Evolutionary conservation across 2,113 vertebrate genomes (phyloP), one percentile per base, ranked within the genome.

Genomic region (Spheniscus mendiculus): DNA sequence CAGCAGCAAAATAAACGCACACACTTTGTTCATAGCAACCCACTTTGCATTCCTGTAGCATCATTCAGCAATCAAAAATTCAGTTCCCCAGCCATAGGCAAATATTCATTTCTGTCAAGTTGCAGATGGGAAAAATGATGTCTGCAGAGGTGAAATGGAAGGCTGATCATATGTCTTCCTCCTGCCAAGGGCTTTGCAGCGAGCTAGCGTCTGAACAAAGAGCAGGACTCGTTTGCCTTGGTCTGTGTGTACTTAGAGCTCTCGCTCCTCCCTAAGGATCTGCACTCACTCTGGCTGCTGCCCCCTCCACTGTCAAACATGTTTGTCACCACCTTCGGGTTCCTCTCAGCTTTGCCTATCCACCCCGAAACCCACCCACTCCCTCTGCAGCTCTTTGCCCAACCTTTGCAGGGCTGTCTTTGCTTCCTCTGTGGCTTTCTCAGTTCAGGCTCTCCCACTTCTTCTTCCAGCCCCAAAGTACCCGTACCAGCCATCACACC

Each of bases 41-140:
- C 34, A 44, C 17, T 91, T 69, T 50, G 38, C 73, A 91, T 89
- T 96, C 87, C 69, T 71, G 26, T 17, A 44, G n/a, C 66, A 85
- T 52, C 78, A 47, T 34, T 22, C 87, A 76, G 93, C 73, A 59
- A 76, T 91, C 69, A 89, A 80, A 89, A 79, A 56, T 32, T 79
- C 56, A 36, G n/a, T 52, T 90, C 42, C 47, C 16, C 52, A 65
- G 66, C 82, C 90, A 65, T 1, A 58, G 74, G 78, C 66, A 91
- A 91, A 95, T 85, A 93, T 76, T 89, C 65, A 85, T 91, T 91
- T 89, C 82, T 94, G 77, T 93, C 90, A 27, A 83, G 49, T 36
- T 85, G 62, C 81, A 77, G 84, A 87, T 85, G 73, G 53, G 36
- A 55, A 84, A 96, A 95, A 83, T 6, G 5, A n/a, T 53, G 62